Evolutionary conservation across 2,113 vertebrate species (phyloP).

Genomic region (Arvicanthis niloticus): DNA sequence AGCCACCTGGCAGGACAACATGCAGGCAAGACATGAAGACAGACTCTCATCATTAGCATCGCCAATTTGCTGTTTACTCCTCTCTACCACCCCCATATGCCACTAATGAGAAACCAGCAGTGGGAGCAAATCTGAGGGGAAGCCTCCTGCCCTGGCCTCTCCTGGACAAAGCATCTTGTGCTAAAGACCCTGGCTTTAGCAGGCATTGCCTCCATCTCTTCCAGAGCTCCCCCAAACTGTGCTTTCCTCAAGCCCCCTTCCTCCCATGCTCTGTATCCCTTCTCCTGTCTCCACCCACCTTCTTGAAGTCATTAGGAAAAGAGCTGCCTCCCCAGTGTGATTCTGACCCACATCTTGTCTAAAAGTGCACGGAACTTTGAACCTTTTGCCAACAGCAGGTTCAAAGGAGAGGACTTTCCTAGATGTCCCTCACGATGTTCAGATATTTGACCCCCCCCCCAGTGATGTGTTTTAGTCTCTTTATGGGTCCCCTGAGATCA

Average conservation of each 20-base stretch:
- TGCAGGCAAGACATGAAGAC: conserved; percentile 23
- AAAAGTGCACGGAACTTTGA: conserved; percentile 21
- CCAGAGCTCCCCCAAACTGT: neutral
- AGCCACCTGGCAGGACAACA: neutral
- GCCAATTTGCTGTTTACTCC: neutral
- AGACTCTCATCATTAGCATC: neutral
- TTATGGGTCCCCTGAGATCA: neutral
- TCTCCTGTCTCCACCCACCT: conserved; percentile 52
- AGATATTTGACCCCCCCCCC: neutral
- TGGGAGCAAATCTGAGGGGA: neutral
- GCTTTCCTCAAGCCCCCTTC: neutral
- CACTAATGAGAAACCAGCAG: neutral
- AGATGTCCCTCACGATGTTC: conserved; percentile 54
- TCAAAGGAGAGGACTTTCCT: conserved; percentile 17
- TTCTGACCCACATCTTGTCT: conserved; percentile 66
- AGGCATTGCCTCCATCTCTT: neutral
- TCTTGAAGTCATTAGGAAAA: conserved; percentile 47
- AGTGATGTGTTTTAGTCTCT: neutral
- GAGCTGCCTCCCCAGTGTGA: conserved; percentile 51
- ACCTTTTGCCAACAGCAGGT: conserved; percentile 58
- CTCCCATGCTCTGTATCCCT: neutral
- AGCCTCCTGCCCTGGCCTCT: neutral
- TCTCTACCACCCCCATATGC: neutral
- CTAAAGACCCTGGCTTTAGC: neutral
- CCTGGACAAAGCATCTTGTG: neutral